Base-by-base conservation (phyloP, 2,797 vertebrate species). In the Streptopelia turtur region DNA sequence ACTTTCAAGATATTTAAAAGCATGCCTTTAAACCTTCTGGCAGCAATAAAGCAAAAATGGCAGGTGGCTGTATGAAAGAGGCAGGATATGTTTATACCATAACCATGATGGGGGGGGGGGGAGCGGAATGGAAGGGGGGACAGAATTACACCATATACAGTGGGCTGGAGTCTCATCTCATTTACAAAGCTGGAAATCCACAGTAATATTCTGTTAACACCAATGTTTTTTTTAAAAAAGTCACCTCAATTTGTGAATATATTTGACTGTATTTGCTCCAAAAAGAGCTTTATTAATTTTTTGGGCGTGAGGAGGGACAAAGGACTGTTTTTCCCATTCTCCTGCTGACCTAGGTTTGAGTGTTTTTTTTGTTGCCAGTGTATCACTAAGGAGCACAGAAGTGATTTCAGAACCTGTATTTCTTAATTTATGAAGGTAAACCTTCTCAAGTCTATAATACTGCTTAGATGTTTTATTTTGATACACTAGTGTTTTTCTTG, bases 1-100 rank as follows among this genome's bases (percentile, higher is more conserved):
- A 97, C 96, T 97, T 98, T 97, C 94, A 97, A 95, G 96, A 70
- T 97, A 96, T 97, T 98, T 98, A 96, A 98, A 97, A 97, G 96
- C 96, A 87, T 91, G 82, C 71, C 95, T 97, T 97, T 97, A 97
- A 97, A 91, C 93, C 94, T 97, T 92, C 95, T 94, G 94, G 85
- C 94, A 83, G 75, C 89, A 97, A 97, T 95, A 97, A 96, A 96
- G 97, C 85, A 97, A 85, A 98, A 96, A 97, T 97, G 93, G 96
- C 96, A 97, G 96, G 96, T 96, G 96, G 94, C 74, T 97, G 66
- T 93, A 93, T 96, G 96, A 97, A 97, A 97, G 97, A 86, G 83
- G 64, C 82, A 85, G 96, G 92, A 83, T 94, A 45, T 92, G 92
- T 97, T 97, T 98, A 97, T 94, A 43, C 41, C 41, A 43, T 93